These are phyloP conservation scores for Trichosurus vulpecula DNA, from an alignment of 2,797 vertebrate genomes.

Conservation along the genomic window DNA sequence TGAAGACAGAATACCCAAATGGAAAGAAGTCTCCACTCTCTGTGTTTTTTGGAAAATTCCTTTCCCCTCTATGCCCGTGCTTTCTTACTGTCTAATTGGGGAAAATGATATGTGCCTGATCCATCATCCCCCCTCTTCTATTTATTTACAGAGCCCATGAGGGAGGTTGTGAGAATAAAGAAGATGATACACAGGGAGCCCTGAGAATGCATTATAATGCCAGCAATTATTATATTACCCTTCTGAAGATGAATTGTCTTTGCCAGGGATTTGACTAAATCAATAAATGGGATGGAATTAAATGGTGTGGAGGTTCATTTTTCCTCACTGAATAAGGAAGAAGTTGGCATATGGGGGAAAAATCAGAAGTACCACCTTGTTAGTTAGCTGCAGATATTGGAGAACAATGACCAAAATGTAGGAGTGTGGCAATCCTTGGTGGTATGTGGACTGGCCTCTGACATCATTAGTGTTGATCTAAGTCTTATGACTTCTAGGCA, in stretches of 20 bases:
- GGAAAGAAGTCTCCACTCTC: not conserved
- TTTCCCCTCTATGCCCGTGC: not conserved
- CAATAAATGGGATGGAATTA: conserved; percentile 66
- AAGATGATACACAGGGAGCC: conserved; percentile 44
- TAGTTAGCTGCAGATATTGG: not conserved
- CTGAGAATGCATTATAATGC: conserved; percentile 50
- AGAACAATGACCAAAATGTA: not conserved
- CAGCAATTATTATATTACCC: conserved; percentile 69
- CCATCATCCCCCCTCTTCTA: conserved; percentile 26
- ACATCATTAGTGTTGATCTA: not conserved
- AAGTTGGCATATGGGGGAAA: conserved; percentile 33
- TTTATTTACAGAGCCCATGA: conserved; percentile 49
- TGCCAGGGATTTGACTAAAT: conserved; percentile 73
- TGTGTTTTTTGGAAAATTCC: not conserved
- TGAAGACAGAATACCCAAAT: not conserved
- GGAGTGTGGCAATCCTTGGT: not conserved
- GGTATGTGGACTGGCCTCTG: not conserved
- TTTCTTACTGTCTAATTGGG: not conserved
- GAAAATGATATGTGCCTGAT: not conserved
- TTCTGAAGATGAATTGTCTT: conserved; percentile 68
- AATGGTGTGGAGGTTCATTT: conserved; percentile 59
- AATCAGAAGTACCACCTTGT: not conserved
- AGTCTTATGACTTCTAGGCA: not conserved
- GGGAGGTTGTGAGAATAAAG: conserved; percentile 15
- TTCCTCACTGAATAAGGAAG: conserved; percentile 59